Base-by-base conservation (phyloP, 2,113 vertebrate genomes). In the Crotophaga sulcirostris region DNA sequence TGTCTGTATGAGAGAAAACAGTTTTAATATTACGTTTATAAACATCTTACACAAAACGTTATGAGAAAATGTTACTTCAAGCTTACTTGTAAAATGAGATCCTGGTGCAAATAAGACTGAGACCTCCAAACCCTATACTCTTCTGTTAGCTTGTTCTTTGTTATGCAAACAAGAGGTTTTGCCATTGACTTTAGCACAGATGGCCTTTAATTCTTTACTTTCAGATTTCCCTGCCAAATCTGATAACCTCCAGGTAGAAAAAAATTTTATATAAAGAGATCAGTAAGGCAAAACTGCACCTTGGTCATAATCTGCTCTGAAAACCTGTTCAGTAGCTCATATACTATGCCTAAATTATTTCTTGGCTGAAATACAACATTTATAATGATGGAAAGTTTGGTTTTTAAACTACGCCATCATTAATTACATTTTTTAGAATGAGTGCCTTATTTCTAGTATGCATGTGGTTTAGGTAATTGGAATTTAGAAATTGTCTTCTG, bases 1-100 rank as follows among this genome's bases (percentile, higher is more conserved):
- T 97, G 21, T 90, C 94, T 92, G 91, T 92, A 29, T 66, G 63
- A 94, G 69, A 96, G 79, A 96, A 75, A 95, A 47, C 24, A 63
- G 17, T 79, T 89, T 75, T 68, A 76, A 3, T 82, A 25, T 5
- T 36, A 16, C 19, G 21, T 8, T 68, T 82, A 64, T n/a, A 51
- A 78, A 36, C 6, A 25, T 55, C 58, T 67, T 60, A 62, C 17
- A 45, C 7, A 67, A 87, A 68, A 45, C 11, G 5, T 40, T 82
- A 40, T 17, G 6, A 79, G 11, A 77, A 64, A 74, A 44, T 59
- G 85, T 77, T 68, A 21, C 40, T 60, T 10, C 12, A 68, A 36
- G 5, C 9, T 60, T 78, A 17, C 12, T 81, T 81, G 5, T 64
- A 56, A 84, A 94, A 67, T 47, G 23, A 64, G 20, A 23, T 68